phyloP scores from a whole-genome alignment of 2,888 invertebrate species.

The Neria commutata region DNA sequence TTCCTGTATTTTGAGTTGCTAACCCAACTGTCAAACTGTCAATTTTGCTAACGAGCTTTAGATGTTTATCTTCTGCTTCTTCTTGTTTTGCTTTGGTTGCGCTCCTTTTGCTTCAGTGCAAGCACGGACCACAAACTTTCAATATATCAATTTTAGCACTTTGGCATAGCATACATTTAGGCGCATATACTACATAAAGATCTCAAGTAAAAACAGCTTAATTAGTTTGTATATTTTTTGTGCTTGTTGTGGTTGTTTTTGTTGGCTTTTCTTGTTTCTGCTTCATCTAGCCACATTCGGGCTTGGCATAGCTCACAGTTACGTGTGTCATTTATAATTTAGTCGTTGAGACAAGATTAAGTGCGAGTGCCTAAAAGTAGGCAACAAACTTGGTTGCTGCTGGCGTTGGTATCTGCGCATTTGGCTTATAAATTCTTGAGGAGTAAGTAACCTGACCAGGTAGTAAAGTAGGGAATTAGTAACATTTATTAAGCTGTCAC shows the following conservation, averaged over 20 bases:
- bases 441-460: conserved; percentile 24
- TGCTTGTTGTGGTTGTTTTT: conserved; percentile 11
- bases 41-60: conserved; percentile 54
- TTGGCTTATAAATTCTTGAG: conserved; percentile 51
- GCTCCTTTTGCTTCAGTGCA: neutral
- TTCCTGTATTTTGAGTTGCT: conserved; percentile 1
- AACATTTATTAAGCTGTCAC: conserved; percentile 49
- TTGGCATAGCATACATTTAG: conserved; percentile 37
- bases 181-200: conserved; percentile 33
- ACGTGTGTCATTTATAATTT: conserved; percentile 55
- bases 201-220: conserved; percentile 34
- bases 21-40: conserved; percentile 51
- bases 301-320: conserved; percentile 11
- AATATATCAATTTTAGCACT: conserved; percentile 47
- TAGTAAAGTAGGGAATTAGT: conserved; percentile 18
- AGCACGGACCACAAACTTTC: neutral
- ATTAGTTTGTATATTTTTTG: conserved; percentile 47
- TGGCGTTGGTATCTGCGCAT: no score
- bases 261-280: conserved; percentile 19
- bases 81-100: neutral
- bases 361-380: conserved; percentile 19
- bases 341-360: conserved; percentile 43
- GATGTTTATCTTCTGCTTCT: conserved; percentile 35
- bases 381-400: conserved; percentile 37
- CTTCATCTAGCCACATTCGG: no score